Evolutionary conservation across 2,113 vertebrate species (phyloP).

Genomic region (Pelusios castaneus): DNA sequence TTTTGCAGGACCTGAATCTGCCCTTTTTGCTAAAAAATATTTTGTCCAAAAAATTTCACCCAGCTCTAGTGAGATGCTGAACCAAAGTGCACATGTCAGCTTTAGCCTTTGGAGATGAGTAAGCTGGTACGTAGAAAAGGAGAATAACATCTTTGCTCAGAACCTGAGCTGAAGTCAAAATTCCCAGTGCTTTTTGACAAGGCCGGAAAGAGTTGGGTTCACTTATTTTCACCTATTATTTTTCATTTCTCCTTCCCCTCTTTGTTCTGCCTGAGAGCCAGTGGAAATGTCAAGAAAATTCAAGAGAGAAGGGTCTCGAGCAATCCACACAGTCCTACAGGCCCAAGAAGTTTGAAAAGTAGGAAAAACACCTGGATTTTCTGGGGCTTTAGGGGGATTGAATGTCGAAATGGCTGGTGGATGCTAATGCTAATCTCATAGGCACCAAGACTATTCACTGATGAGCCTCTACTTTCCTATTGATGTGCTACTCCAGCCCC

Average conservation of each 20-base stretch:
- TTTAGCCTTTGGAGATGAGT: neutral
- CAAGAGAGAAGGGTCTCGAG: neutral
- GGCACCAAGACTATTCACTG: neutral
- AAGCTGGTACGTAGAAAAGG: neutral
- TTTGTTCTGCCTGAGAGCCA: neutral
- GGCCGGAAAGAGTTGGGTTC: neutral
- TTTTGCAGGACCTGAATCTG: too few species aligned
- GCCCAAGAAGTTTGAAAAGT: neutral
- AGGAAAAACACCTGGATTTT: neutral
- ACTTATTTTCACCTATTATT: neutral
- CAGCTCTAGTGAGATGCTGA: too few species aligned
- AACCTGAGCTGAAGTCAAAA: neutral
- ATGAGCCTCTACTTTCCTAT: too few species aligned
- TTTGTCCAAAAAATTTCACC: too few species aligned
- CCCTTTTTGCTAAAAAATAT: too few species aligned
- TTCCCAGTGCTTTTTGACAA: fast-evolving
- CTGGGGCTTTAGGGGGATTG: neutral
- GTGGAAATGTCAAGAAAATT: too few species aligned
- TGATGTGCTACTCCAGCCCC: too few species aligned
- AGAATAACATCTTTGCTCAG: neutral
- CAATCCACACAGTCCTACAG: neutral
- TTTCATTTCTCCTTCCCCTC: neutral
- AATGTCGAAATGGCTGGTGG: fast-evolving
- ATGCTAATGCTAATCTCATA: neutral
- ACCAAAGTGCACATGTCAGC: neutral